phyloP scores from a whole-genome alignment of 2,797 vertebrate genomes.

The Eptatretus atami region DNA sequence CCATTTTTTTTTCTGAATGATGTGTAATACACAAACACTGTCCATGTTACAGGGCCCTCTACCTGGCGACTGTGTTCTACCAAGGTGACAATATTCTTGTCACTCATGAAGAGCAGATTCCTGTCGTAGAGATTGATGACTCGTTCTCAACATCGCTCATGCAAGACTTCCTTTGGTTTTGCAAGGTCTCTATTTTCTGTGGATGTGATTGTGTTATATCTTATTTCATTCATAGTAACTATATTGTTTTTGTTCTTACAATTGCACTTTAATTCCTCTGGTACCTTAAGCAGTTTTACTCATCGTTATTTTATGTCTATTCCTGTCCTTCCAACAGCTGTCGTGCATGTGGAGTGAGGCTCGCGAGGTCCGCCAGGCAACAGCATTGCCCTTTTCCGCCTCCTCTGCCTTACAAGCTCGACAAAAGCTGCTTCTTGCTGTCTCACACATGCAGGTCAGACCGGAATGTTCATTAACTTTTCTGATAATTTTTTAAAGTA shows the following conservation, averaged over 20 bases:
- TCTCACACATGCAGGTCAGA: conserved; percentile 44
- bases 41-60: conserved; percentile 25
- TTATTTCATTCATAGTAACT: too few relatives aligned
- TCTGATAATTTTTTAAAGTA: conserved; percentile 6
- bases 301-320: too few relatives aligned
- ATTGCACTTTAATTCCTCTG: too few relatives aligned
- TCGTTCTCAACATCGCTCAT: conserved; percentile 40
- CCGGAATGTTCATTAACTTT: not conserved
- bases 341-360: conserved; percentile 56
- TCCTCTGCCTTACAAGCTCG: conserved; percentile 51
- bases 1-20: not conserved
- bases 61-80: conserved; percentile 42
- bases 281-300: too few relatives aligned
- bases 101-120: conserved; percentile 58
- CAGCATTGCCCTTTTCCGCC: conserved; percentile 32
- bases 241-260: too few relatives aligned
- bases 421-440: conserved; percentile 46
- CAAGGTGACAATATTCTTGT: conserved; percentile 47
- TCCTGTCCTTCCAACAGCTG: conserved; percentile 17
- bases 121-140: conserved; percentile 49
- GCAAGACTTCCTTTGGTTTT: conserved; percentile 71
- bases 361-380: conserved; percentile 41
- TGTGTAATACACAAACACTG: not conserved
- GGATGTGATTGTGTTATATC: not conserved
- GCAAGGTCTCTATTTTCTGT: conserved; percentile 25